Evolutionary conservation across 2,797 vertebrate species (phyloP).

Genomic region (Ibycter americanus): DNA sequence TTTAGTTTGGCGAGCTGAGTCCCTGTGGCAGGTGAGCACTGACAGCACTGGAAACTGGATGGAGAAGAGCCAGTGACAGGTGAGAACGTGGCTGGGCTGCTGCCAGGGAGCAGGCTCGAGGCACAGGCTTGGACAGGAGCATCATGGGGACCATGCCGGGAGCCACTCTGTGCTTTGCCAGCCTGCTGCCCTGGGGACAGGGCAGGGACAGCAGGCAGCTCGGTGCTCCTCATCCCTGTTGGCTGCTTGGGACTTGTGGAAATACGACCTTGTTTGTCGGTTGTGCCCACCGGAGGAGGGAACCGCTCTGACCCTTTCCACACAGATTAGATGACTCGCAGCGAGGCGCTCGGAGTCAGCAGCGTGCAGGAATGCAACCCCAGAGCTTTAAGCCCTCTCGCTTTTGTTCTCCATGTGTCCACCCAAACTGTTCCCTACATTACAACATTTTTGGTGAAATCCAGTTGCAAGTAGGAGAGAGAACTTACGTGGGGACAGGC

Average conservation of each 20-base stretch:
- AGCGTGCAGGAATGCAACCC: fast-evolving
- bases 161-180: neutral
- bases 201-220: neutral
- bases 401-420: neutral
- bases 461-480: neutral
- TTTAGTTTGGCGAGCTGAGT: neutral
- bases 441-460: neutral
- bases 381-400: neutral
- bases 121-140: neutral
- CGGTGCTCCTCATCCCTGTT: neutral
- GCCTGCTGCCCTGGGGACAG: neutral
- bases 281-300: neutral
- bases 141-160: neutral
- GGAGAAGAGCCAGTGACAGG: neutral
- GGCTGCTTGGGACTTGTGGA: neutral
- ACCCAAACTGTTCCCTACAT: fast-evolving
- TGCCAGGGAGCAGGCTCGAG: neutral
- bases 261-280: too few species aligned
- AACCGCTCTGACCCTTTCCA: neutral
- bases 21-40: neutral
- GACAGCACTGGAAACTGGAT: neutral
- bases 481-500: neutral
- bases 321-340: fast-evolving
- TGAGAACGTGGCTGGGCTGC: neutral
- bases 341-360: fast-evolving